phyloP scores from a whole-genome alignment of 2,797 vertebrate genomes.

The Poeciliopsis gracilis region DNA sequence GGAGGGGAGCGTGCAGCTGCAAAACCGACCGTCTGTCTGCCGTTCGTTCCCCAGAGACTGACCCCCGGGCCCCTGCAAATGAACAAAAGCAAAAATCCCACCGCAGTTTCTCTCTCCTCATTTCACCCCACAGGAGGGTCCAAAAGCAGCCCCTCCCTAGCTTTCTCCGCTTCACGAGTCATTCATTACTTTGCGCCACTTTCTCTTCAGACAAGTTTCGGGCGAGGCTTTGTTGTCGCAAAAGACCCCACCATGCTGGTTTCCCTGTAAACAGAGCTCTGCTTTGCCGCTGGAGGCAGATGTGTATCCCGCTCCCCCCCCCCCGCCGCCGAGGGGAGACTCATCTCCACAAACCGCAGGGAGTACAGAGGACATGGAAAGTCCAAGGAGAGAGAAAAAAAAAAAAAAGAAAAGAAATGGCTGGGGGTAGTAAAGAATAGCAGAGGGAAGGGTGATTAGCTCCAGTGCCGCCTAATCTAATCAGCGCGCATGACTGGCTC shows the following conservation, averaged over 20 bases:
- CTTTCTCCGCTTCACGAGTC: constrained; percentile 37
- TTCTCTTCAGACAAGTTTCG: constrained; percentile 39
- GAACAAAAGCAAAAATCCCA: constrained; percentile 42
- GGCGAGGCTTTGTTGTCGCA: constrained; percentile 59
- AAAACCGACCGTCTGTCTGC: constrained; percentile 57
- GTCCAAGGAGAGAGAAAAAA: neutral
- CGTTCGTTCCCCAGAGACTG: constrained; percentile 60
- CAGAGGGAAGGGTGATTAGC: constrained; percentile 60
- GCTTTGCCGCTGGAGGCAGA: constrained; percentile 46
- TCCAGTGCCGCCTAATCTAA: constrained; percentile 73
- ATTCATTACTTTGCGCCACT: constrained; percentile 47
- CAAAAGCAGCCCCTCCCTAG: neutral
- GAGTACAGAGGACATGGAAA: constrained; percentile 16
- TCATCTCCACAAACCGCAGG: constrained; percentile 51
- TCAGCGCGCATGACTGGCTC: constrained; percentile 74
- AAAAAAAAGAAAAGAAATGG: neutral
- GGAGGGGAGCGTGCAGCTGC: constrained; percentile 66
- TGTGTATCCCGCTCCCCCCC: neutral
- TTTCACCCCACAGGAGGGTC: constrained; percentile 62
- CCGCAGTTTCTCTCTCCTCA: constrained; percentile 62
- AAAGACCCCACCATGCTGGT: constrained; percentile 63
- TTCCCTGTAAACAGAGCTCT: constrained; percentile 57
- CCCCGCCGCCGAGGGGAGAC: constrained; percentile 53
- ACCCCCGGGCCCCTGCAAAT: constrained; percentile 65
- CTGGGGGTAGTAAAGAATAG: constrained; percentile 34